phyloP scores from a whole-genome alignment of 2,797 vertebrate genomes.

The Poeciliopsis paucimaculata region DNA sequence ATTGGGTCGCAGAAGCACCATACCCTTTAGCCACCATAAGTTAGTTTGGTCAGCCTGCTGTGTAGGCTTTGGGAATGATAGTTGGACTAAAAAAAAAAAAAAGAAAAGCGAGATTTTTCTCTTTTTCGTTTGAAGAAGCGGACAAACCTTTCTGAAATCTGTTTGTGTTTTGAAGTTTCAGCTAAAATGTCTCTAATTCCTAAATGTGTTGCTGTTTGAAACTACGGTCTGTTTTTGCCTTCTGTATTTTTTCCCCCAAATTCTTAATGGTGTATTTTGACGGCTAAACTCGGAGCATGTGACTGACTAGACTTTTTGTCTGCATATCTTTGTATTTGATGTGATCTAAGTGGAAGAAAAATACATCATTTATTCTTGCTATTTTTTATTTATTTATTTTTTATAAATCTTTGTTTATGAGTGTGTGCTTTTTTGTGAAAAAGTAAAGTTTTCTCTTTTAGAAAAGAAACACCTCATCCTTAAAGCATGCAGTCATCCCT shows the following conservation, averaged over 20 bases:
- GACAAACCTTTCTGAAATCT: constrained; percentile 25
- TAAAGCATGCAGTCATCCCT: constrained; percentile 52
- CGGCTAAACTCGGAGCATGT: background rate
- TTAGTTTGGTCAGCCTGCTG: constrained; percentile 44
- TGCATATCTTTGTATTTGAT: background rate
- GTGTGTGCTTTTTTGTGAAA: background rate
- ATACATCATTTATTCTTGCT: background rate
- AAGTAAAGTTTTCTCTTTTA: background rate
- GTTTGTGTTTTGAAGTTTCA: constrained; percentile 18
- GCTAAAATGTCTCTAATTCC: background rate
- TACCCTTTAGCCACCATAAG: constrained; percentile 38
- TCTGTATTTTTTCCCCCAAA: fast-evolving
- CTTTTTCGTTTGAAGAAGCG: constrained; percentile 4
- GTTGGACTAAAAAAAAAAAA: background rate
- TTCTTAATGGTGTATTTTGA: background rate
- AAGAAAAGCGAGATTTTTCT: background rate
- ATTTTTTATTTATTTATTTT: background rate
- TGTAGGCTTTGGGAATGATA: constrained; percentile 1
- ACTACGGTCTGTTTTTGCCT: background rate
- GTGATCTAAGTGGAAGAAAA: background rate
- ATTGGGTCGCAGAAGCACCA: constrained; percentile 42
- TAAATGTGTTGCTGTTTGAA: background rate
- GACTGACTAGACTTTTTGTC: constrained; percentile 4
- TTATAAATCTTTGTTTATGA: background rate
- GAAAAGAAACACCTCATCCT: constrained; percentile 39